Evolutionary conservation across 2,113 vertebrate genomes (phyloP).

Genomic region (Tichodroma muraria): DNA sequence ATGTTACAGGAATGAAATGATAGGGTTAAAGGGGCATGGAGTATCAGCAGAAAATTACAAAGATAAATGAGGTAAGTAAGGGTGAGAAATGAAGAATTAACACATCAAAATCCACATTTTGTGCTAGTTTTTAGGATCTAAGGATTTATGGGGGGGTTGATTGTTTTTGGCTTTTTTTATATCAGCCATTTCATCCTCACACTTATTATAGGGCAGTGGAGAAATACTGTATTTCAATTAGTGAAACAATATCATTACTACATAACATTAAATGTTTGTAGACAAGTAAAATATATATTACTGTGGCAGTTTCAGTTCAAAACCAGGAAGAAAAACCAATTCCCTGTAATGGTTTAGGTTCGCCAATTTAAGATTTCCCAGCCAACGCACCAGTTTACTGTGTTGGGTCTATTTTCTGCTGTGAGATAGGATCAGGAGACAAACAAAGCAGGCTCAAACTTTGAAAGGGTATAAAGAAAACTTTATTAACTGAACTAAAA

Average conservation of each 20-base stretch:
- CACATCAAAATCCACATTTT: not conserved
- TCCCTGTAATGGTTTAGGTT: too few relatives aligned
- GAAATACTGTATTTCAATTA: not conserved
- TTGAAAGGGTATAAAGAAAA: too few relatives aligned
- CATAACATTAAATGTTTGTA: not conserved
- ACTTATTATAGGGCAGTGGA: not conserved
- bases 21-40: not conserved
- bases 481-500: too few relatives aligned
- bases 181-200: not conserved
- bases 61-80: not conserved
- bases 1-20: not conserved
- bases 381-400: too few relatives aligned
- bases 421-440: too few relatives aligned
- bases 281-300: not conserved
- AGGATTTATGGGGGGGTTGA: not conserved
- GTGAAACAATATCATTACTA: not conserved
- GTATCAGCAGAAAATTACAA: not conserved
- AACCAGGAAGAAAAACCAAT: too few relatives aligned
- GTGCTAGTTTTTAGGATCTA: not conserved
- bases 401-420: too few relatives aligned
- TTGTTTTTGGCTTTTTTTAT: not conserved
- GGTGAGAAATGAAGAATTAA: not conserved
- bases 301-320: too few relatives aligned
- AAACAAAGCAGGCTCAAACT: too few relatives aligned
- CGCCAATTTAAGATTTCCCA: too few relatives aligned